Evolutionary conservation across 2,888 invertebrate species (phyloP).

Genomic region (Cephus sareptanus): DNA sequence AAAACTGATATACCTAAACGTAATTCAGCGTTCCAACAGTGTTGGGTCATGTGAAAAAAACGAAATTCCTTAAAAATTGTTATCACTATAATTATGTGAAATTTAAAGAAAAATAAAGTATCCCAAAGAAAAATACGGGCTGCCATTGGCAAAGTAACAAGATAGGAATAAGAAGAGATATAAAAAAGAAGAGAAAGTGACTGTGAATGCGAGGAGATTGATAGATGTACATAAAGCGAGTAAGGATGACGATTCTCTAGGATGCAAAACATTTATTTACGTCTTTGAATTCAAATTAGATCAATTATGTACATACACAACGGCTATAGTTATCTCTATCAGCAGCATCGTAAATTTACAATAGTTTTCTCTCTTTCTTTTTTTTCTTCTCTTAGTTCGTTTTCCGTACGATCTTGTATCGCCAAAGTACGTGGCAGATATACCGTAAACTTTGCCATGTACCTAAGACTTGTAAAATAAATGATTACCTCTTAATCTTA

Average conservation of each 20-base stretch:
- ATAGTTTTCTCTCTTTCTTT: slow-evolving; percentile 26
- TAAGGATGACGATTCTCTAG: slow-evolving; percentile 28
- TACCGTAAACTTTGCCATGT: slow-evolving; percentile 19
- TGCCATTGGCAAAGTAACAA: background rate
- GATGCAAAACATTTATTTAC: slow-evolving; percentile 61
- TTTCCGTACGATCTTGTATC: background rate
- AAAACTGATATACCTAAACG: background rate
- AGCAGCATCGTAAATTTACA: slow-evolving; percentile 47
- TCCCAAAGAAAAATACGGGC: background rate
- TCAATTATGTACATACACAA: slow-evolving; percentile 47
- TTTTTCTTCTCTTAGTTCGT: slow-evolving; percentile 15
- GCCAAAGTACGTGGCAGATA: slow-evolving; percentile 24
- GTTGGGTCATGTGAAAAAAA: background rate
- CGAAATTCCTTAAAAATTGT: background rate
- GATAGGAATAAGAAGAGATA: too few species aligned
- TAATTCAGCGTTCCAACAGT: background rate
- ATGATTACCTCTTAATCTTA: slow-evolving; percentile 22
- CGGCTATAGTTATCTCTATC: slow-evolving; percentile 35
- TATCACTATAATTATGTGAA: background rate
- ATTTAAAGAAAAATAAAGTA: background rate
- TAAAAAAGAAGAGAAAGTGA: background rate
- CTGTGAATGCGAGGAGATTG: background rate
- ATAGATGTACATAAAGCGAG: background rate
- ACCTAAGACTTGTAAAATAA: slow-evolving; percentile 23
- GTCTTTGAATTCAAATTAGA: slow-evolving; percentile 46